Evolutionary conservation across 2,888 invertebrate species (phyloP).

Genomic region (Theodoxus fluviatilis): DNA sequence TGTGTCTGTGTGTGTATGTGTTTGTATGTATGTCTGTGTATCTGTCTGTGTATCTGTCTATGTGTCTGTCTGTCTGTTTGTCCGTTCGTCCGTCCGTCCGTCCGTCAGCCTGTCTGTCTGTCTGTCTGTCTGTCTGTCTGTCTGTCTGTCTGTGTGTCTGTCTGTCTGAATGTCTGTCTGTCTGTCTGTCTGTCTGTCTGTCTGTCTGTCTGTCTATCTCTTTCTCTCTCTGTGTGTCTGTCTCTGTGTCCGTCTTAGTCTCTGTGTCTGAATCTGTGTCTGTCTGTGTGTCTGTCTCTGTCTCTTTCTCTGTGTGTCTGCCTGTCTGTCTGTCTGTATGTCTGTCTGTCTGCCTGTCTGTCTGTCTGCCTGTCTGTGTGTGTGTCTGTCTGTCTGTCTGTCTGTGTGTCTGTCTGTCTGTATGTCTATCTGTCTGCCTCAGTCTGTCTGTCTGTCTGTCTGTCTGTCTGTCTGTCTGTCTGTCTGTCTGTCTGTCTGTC

Average conservation of each 20-base stretch:
- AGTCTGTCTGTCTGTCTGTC: neutral
- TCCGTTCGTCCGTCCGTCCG: neutral
- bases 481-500: neutral
- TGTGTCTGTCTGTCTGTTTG: neutral
- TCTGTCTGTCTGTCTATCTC: too few species aligned
- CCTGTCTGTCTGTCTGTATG: neutral
- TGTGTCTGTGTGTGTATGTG: too few species aligned
- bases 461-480: neutral
- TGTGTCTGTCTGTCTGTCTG: neutral
- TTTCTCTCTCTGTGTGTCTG: neutral
- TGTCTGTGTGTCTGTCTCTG: neutral
- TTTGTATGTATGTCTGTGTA: too few species aligned
- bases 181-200: neutral
- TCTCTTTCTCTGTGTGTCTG: neutral
- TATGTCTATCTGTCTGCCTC: neutral
- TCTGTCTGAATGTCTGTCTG: neutral
- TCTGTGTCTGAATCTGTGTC: neutral
- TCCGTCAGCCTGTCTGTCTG: neutral
- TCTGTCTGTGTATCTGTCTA: neutral
- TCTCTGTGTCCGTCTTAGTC: neutral
- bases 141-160: neutral
- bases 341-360: neutral
- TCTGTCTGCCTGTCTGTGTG: neutral
- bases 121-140: neutral
- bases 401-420: neutral